Base-by-base conservation (phyloP, 2,888 invertebrate genomes). In the Drosophila neotestacea region DNA sequence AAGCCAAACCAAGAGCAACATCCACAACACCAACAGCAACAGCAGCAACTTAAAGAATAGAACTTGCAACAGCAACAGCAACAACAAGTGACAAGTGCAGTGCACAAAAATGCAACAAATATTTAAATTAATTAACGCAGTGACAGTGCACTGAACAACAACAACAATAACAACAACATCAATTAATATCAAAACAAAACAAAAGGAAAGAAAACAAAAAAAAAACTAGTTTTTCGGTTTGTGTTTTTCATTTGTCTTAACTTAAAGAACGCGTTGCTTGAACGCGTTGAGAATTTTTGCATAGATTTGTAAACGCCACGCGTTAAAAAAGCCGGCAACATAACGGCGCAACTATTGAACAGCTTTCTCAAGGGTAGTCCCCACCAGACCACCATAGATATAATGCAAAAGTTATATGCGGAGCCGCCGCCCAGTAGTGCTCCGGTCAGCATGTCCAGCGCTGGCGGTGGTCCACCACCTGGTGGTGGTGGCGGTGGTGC, bases 371-470 rank as follows among this genome's bases (percentile, higher is more conserved):
- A 91, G 91, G 91, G 91, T 80, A 91, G 91, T 81, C 91, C 91
- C 91, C 91, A 91, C 89, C 91, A 91, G 85, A 89, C 91, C 77
- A 91, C 92, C 88, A 92, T 92, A 81, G 92, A 92, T 77, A 92
- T 92, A 77, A 93, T 93, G 92, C 93, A 93, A 79, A 93, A 93
- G 87, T 91, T 93, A 68, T 93, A 93, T 79, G 91, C 92, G 77
- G 92, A 93, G 85, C 91, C 92, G 74, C 85, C 86, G 74, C 85
- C 91, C 68, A 91, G 90, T 74, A 89, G 89, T 64, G 91, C 82
- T 54, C 92, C 92, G 61, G 90, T 91, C 36, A 92, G 92, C 89
- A 92, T 92, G 92, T 88, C 92, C 69, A 95, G 95, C 91, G 95
- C 77, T 16, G 90, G 89, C 51, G 90, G 90, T 16, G 77, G 22